Evolutionary conservation across 2,797 vertebrate species (phyloP), one percentile per base, ranked within the genome.

Genomic region (Sebastes minor): DNA sequence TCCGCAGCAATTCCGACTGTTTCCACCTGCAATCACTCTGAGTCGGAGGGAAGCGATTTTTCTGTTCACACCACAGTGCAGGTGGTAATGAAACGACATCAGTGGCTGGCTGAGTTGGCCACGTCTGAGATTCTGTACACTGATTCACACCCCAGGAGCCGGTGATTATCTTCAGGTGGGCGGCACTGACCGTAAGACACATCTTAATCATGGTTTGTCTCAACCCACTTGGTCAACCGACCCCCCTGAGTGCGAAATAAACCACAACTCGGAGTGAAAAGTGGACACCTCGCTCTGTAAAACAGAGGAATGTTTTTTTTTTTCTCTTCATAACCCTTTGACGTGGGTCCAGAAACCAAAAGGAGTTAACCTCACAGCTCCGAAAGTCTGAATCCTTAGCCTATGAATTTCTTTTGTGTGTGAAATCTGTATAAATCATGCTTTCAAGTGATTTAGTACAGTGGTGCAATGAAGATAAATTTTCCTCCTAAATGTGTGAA

Each of bases 41-140:
- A 71, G 76, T 73, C 75, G 23, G 74, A 63, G 68, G 83, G 79
- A 80, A 49, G 65, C 14, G 16, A 69, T 77, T 84, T 86, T 86
- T 78, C 66, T 78, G 61, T 86, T 91, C 77, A 80, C 91, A 88
- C 86, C 78, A 71, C 56, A 22, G 57, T 71, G 74, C 83, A 87
- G 86, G 84, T 78, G 86, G 85, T 87, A 93, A 95, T 93, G 91
- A 89, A 92, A 92, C 84, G 78, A 72, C 90, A 84, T 72, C 78
- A 20, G 76, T 22, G 32, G 67, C 82, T 42, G 74, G 46, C 76
- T 12, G 78, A 79, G 75, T 78, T 10, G 60, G 77, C 69, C 64
- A 46, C 28, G 22, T 56, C 81, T 86, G 81, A 70, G 78, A 88
- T 80, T 85, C 78, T 46, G 65, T 70, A 53, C 82, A 46, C 67